Evolutionary conservation across 64 coral and sea anemone species (phyloP).

Genomic region (Orbicella faveolata): DNA sequence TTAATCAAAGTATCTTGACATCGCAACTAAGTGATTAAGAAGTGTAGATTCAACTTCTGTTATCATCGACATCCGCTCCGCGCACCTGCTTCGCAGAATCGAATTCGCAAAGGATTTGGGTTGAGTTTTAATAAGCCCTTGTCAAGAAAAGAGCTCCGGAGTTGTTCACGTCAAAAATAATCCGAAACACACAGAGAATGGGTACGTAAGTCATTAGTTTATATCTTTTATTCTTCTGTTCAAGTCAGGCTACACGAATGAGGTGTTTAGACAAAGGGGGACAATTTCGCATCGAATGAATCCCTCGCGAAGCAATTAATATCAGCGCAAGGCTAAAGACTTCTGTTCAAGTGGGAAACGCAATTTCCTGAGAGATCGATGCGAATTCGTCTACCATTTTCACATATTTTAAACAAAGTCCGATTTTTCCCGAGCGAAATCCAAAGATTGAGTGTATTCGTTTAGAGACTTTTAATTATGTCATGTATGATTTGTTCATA

Average conservation of each 20-base stretch:
- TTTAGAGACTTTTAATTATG: too few species aligned
- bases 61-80: conserved; percentile 16
- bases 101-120: conserved; percentile 25
- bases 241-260: too few species aligned
- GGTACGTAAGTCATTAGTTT: neutral
- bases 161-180: neutral
- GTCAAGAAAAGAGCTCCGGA: neutral
- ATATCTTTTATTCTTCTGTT: neutral
- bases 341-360: too few species aligned
- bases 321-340: too few species aligned
- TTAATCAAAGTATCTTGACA: conserved; percentile 17
- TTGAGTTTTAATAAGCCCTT: neutral
- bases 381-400: too few species aligned
- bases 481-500: too few species aligned
- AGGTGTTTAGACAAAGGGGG: too few species aligned
- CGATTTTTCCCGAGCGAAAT: too few species aligned
- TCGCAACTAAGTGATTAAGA: conserved; percentile 8
- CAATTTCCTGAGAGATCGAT: too few species aligned
- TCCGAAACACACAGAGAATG: neutral
- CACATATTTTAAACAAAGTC: too few species aligned
- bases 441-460: too few species aligned
- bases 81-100: neutral
- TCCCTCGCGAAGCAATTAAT: too few species aligned
- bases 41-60: neutral
- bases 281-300: neutral